These are phyloP conservation scores for Mamestra configurata DNA, from an alignment of 1,140 invertebrate species.

Conservation along the genomic window DNA sequence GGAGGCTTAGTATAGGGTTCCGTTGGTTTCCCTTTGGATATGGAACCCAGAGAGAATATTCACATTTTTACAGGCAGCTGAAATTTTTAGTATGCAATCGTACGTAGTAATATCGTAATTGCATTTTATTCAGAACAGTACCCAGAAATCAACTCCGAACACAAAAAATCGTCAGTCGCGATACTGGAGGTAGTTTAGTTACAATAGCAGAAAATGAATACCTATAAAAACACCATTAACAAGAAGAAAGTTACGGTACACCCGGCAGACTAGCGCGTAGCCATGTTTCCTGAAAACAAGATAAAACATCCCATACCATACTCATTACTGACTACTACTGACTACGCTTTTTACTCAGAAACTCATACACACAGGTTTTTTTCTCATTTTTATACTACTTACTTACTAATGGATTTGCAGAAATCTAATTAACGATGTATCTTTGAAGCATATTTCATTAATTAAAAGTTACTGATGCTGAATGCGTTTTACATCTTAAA, in stretches of 20 bases:
- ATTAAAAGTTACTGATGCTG: too few relatives aligned
- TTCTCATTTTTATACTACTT: not conserved
- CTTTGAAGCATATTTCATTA: not conserved
- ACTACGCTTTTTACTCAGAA: conserved; percentile 9
- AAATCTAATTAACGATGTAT: not conserved
- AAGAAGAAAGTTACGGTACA: not conserved
- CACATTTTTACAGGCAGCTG: too few relatives aligned
- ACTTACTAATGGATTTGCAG: not conserved
- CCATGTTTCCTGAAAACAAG: conserved; percentile 1
- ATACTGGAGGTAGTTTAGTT: too few relatives aligned
- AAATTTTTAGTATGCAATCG: too few relatives aligned
- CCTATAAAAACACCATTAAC: not conserved
- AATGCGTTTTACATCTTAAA: too few relatives aligned
- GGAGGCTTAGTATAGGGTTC: too few relatives aligned
- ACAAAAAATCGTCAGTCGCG: too few relatives aligned
- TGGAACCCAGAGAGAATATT: too few relatives aligned
- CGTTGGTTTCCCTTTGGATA: too few relatives aligned
- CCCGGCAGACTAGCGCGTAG: not conserved
- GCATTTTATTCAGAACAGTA: too few relatives aligned
- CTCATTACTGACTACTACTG: not conserved
- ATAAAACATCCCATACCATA: conserved; percentile 10
- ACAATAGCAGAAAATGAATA: not conserved
- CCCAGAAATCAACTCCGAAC: too few relatives aligned
- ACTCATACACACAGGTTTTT: not conserved
- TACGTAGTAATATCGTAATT: too few relatives aligned